These are phyloP conservation scores for Nephrotoma flavescens DNA, from an alignment of 2,888 invertebrate species.

Conservation along the genomic window DNA sequence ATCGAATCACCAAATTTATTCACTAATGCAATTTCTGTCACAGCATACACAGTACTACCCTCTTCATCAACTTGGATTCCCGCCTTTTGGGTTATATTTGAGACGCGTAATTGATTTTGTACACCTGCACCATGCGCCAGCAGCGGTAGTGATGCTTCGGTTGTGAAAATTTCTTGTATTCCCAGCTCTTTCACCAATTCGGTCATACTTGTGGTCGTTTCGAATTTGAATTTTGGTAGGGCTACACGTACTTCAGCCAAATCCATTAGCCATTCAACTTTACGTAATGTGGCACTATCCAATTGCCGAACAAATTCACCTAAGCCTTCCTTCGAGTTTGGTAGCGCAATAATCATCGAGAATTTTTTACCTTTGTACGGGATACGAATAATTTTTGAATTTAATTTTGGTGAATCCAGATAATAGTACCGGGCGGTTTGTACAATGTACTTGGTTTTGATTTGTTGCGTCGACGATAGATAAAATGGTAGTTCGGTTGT, in stretches of 20 bases:
- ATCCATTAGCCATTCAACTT: conserved; percentile 42
- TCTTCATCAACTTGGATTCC: conserved; percentile 65
- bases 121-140: conserved; percentile 42
- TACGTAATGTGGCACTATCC: conserved; percentile 37
- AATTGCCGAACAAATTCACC: conserved; percentile 41
- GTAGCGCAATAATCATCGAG: conserved; percentile 58
- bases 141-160: conserved; percentile 52
- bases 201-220: conserved; percentile 47
- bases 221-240: conserved; percentile 62
- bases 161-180: conserved; percentile 54
- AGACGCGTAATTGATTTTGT: conserved; percentile 40
- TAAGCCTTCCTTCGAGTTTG: conserved; percentile 47
- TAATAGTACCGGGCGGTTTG: conserved; percentile 48
- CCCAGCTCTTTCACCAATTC: conserved; percentile 40
- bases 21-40: conserved; percentile 51
- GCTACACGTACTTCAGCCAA: conserved; percentile 43
- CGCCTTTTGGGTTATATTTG: conserved; percentile 56
- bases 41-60: conserved; percentile 54
- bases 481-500: conserved; percentile 48
- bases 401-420: conserved; percentile 42
- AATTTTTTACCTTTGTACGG: conserved; percentile 63
- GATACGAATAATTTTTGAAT: conserved; percentile 56
- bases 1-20: conserved; percentile 56
- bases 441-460: conserved; percentile 52
- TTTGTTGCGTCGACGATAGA: conserved; percentile 32